A percentile compares a stretch with the other conserved stretches of the same genome.
Evolutionary conservation across 1,140 invertebrate species (phyloP).

Genomic region (Leptinotarsa defecta): DNA sequence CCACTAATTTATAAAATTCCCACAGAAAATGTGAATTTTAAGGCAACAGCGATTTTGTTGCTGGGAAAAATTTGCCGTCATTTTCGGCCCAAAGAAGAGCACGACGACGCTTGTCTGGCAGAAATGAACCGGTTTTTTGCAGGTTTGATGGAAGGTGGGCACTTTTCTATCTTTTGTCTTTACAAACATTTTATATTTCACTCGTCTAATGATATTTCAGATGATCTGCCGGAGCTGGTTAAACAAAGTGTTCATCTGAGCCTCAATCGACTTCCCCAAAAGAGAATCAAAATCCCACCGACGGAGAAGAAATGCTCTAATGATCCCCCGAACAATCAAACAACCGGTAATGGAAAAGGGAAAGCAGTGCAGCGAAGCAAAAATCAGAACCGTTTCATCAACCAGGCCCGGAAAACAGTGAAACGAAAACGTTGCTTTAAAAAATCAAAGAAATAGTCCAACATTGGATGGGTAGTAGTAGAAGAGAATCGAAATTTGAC

Average conservation of each 20-base stretch:
- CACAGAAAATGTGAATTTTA: constrained; percentile 43
- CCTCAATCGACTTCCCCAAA: neutral
- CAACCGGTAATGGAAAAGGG: neutral
- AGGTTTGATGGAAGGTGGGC: constrained; percentile 35
- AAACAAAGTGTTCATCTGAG: neutral
- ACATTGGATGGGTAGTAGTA: no score
- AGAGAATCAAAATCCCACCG: neutral
- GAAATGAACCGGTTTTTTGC: constrained; percentile 36
- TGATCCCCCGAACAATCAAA: neutral
- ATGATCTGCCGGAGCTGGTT: neutral
- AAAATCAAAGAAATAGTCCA: no score
- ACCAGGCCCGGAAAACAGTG: no score
- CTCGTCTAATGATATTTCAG: neutral
- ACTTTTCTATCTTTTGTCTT: neutral
- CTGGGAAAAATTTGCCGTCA: constrained; percentile 38
- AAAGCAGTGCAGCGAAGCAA: no score
- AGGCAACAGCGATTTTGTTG: constrained; percentile 42
- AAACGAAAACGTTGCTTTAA: no score
- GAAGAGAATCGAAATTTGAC: no score
- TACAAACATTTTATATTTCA: neutral
- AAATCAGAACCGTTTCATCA: no score
- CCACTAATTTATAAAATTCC: constrained; percentile 38
- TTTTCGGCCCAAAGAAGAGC: constrained; percentile 29
- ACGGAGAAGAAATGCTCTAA: neutral
- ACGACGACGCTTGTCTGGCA: constrained; percentile 28